phyloP scores from a whole-genome alignment of 2,113 vertebrate genomes.

The Ptilonorhynchus violaceus region DNA sequence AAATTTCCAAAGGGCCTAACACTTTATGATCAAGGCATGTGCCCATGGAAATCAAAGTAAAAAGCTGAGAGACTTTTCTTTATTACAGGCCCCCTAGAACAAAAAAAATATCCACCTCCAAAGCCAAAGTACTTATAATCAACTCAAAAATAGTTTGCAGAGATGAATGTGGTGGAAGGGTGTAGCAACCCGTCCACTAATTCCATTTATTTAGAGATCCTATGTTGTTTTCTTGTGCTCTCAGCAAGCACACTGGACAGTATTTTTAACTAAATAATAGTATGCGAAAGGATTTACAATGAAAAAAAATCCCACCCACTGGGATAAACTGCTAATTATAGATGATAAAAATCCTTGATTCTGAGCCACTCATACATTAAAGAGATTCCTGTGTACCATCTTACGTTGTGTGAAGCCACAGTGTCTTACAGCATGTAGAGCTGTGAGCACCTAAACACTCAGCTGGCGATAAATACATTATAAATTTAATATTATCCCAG shows the following conservation, averaged over 20 bases:
- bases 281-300: neutral
- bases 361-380: neutral
- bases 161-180: neutral
- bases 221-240: neutral
- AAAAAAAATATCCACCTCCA: neutral
- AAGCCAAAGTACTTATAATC: neutral
- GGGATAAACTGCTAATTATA: conserved; percentile 6
- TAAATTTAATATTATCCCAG: neutral
- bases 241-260: neutral
- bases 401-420: neutral
- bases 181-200: neutral
- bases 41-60: neutral
- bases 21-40: neutral
- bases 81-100: neutral
- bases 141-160: neutral
- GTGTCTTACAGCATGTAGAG: neutral
- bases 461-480: neutral
- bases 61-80: neutral
- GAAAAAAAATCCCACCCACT: neutral
- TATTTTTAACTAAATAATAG: conserved; percentile 20
- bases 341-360: neutral
- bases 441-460: neutral
- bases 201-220: neutral
- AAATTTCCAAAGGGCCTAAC: neutral
- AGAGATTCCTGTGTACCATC: neutral